phyloP scores from a whole-genome alignment of 2,113 vertebrate species.

The Antigone vipio region DNA sequence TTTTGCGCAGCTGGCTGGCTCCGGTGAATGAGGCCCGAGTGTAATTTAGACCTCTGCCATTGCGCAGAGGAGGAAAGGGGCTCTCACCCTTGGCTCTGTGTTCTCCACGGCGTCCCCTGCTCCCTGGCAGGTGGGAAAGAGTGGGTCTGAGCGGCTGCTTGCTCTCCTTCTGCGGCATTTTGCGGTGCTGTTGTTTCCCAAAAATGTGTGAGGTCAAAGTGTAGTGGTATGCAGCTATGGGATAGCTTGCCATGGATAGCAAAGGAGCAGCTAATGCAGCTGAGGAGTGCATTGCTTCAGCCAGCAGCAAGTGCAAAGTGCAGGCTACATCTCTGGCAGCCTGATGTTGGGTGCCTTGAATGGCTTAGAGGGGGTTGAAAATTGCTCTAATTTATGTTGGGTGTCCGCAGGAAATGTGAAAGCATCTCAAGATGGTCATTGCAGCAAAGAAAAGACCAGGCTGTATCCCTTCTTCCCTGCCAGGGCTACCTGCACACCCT shows the following conservation, averaged over 20 bases:
- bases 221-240: background rate
- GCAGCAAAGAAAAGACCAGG: background rate
- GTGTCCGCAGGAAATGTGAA: background rate
- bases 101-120: background rate
- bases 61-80: background rate
- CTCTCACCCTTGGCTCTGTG: rapidly evolving
- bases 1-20: background rate
- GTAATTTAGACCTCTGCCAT: background rate
- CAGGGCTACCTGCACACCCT: background rate
- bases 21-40: background rate
- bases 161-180: background rate
- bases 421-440: background rate
- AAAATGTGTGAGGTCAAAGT: background rate
- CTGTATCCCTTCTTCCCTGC: background rate
- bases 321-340: background rate
- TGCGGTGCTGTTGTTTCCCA: background rate
- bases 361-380: background rate
- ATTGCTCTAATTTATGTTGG: background rate
- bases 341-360: background rate
- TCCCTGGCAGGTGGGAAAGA: background rate
- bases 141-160: background rate
- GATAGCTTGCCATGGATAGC: background rate
- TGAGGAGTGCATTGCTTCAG: background rate
- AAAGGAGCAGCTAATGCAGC: background rate
- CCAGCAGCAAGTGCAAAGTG: background rate